Evolutionary conservation across 1,140 invertebrate species (phyloP).

Genomic region (Drusus annulatus): DNA sequence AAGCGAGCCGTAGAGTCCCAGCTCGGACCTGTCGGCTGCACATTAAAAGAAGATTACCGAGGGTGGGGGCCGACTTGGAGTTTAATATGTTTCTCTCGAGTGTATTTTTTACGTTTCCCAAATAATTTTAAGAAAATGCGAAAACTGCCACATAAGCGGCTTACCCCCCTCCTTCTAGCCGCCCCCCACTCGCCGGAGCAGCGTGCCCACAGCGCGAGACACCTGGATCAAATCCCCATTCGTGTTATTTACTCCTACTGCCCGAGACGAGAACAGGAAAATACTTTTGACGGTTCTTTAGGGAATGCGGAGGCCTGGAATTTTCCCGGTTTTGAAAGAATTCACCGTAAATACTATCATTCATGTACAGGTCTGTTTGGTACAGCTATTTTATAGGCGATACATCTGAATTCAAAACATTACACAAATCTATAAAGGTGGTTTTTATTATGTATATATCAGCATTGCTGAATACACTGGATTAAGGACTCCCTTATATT

Average conservation of each 20-base stretch:
- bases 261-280: too few relatives aligned
- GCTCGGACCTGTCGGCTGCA: not conserved
- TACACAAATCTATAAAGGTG: too few relatives aligned
- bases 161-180: too few relatives aligned
- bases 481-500: not conserved
- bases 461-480: not conserved
- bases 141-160: conserved; percentile 24
- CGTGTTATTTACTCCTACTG: conserved; percentile 2
- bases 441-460: not conserved
- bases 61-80: conserved; percentile 6
- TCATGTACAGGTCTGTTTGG: too few relatives aligned
- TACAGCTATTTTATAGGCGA: too few relatives aligned
- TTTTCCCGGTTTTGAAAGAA: too few relatives aligned
- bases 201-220: not conserved
- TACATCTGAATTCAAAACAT: too few relatives aligned
- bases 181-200: not conserved
- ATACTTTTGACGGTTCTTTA: too few relatives aligned
- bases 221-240: conserved; percentile 16
- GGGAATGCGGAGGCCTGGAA: too few relatives aligned
- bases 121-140: conserved; percentile 31
- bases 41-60: conserved; percentile 11
- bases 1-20: too few relatives aligned
- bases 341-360: too few relatives aligned
- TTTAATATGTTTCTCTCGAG: conserved; percentile 19
- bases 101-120: conserved; percentile 1